These are phyloP conservation scores for Ptilodon capucinus DNA, from an alignment of 2,888 invertebrate genomes.

Conservation along the genomic window DNA sequence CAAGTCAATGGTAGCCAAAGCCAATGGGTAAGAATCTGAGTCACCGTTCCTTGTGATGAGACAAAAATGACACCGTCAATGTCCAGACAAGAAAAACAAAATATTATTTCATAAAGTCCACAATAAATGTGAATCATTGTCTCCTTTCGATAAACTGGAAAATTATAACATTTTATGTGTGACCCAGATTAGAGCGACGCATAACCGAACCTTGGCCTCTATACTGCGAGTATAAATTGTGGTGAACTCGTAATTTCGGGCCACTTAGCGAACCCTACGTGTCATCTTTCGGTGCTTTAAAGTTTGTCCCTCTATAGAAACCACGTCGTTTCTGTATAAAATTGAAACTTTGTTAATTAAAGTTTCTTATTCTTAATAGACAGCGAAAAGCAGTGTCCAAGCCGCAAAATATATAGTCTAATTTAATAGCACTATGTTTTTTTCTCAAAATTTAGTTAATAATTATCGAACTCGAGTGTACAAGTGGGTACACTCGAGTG, in stretches of 20 bases:
- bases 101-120: background rate
- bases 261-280: background rate
- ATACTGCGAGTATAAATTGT: background rate
- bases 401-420: too few species aligned
- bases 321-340: background rate
- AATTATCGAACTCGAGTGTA: too few species aligned
- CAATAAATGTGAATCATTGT: background rate
- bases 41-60: too few species aligned
- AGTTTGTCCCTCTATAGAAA: background rate
- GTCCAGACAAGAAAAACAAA: background rate
- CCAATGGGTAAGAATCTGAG: too few species aligned
- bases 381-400: too few species aligned
- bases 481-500: too few species aligned
- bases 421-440: too few species aligned
- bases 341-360: too few species aligned
- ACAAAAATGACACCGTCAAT: too few species aligned
- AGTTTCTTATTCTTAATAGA: too few species aligned
- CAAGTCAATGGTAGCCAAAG: too few species aligned
- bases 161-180: background rate
- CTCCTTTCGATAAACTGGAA: background rate
- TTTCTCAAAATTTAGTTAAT: too few species aligned
- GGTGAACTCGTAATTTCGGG: background rate
- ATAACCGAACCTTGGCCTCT: background rate
- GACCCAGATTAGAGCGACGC: background rate
- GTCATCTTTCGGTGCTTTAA: background rate